These are phyloP conservation scores for Ahaetulla prasina DNA, from an alignment of 2,113 vertebrate genomes.

Conservation along the genomic window DNA sequence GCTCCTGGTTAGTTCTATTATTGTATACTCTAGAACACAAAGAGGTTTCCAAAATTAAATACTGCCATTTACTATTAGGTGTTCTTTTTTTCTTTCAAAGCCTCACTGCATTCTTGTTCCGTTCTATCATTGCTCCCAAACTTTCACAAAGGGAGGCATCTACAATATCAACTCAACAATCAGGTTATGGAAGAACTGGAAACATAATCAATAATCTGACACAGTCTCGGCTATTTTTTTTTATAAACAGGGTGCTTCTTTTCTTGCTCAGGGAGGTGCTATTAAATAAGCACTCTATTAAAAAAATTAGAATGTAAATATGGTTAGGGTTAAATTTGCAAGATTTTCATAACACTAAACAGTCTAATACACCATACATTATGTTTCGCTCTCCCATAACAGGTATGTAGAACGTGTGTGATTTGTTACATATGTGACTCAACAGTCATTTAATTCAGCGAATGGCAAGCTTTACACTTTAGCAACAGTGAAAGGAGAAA, in stretches of 20 bases:
- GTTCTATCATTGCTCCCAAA: background rate
- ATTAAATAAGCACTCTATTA: background rate
- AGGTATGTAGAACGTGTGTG: background rate
- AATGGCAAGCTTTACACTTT: conserved; percentile 2
- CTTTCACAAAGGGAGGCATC: background rate
- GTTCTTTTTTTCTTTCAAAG: background rate
- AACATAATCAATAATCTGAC: background rate
- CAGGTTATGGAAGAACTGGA: conserved; percentile 1
- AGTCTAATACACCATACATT: background rate
- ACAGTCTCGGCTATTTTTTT: background rate
- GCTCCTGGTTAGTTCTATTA: background rate
- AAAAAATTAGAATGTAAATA: background rate
- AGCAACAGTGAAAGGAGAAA: background rate
- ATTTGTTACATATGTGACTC: background rate
- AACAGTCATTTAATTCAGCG: conserved; percentile 1
- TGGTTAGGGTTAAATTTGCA: background rate
- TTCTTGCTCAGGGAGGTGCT: background rate
- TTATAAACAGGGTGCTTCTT: background rate
- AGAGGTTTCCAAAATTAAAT: background rate
- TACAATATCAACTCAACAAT: background rate
- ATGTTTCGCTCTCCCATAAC: conserved; percentile 17
- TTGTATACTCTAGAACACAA: fast-evolving
- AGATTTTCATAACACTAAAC: background rate
- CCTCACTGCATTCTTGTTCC: background rate
- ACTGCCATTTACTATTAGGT: background rate